Percentiles rank a stretch among this genome's conserved stretches.
Conservation (phyloP, 2,113 vertebrate species). For the Columba livia region DNA sequence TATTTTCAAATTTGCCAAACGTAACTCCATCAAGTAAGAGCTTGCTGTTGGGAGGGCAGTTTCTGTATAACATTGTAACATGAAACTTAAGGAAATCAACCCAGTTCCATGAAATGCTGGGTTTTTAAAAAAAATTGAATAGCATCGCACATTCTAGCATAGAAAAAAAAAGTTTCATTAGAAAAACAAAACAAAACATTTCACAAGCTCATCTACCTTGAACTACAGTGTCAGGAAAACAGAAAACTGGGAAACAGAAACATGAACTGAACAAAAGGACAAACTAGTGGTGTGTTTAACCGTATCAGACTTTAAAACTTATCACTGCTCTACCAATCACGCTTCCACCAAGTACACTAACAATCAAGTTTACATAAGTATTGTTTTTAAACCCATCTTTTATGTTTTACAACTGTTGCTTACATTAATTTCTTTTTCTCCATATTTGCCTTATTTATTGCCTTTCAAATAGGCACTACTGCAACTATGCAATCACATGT, state of each 20-base stretch:
- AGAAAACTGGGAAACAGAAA: not conserved
- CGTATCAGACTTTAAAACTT: not conserved
- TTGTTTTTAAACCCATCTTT: not conserved
- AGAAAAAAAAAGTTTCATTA: not conserved
- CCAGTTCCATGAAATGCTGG: not conserved
- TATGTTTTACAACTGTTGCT: not conserved
- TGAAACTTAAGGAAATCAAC: not conserved
- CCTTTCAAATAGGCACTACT: not conserved
- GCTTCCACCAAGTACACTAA: not conserved
- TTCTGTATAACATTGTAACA: not conserved
- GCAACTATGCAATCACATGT: not conserved
- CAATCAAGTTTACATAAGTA: rapidly evolving
- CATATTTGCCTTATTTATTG: not conserved
- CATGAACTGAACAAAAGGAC: not conserved
- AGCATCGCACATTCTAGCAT: not conserved
- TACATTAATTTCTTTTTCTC: not conserved
- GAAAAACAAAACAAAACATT: not conserved
- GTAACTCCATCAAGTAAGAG: not conserved
- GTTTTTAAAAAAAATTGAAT: not conserved
- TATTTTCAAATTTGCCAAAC: not conserved
- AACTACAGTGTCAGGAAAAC: not conserved
- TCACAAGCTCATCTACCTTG: not conserved
- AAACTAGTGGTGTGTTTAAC: not conserved
- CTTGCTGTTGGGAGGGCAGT: not conserved
- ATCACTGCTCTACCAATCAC: not conserved